These are phyloP conservation scores for Aspidiotus destructor DNA, from an alignment of 2,888 invertebrate species.

Conservation along the genomic window DNA sequence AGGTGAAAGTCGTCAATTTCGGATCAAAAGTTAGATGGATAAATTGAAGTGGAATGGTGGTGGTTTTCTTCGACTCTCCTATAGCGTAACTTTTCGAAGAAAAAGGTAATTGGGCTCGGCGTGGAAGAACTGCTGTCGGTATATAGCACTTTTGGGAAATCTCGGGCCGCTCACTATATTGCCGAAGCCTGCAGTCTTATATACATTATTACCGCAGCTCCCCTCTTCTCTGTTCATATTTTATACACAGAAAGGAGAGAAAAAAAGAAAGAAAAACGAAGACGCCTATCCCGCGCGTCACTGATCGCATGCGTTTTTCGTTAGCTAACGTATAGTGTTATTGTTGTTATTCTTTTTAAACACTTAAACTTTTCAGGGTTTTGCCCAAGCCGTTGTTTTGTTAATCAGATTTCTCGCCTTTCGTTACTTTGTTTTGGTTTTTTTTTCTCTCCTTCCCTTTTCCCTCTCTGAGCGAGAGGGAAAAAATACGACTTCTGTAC, in stretches of 20 bases:
- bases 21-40: conserved; percentile 30
- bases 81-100: conserved; percentile 22
- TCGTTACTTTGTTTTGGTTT: conserved; percentile 4
- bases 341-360: conserved; percentile 26
- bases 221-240: conserved; percentile 4
- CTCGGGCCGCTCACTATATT: conserved; percentile 31
- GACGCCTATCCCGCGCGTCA: conserved; percentile 1
- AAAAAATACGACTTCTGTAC: no score
- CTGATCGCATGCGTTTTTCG: conserved; percentile 3
- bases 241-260: no score
- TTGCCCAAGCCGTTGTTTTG: conserved; percentile 26
- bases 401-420: conserved; percentile 28
- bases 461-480: background rate
- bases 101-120: conserved; percentile 30
- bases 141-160: conserved; percentile 33
- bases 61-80: conserved; percentile 20
- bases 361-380: conserved; percentile 30
- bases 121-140: conserved; percentile 29
- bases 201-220: conserved; percentile 25
- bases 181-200: conserved; percentile 31
- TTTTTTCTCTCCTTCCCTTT: background rate
- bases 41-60: conserved; percentile 22
- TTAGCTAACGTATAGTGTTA: conserved; percentile 5
- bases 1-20: conserved; percentile 24
- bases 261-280: conserved; percentile 23